A percentile compares a stretch with the other conserved stretches of the same genome.
These are phyloP conservation scores for Dryococelus australis DNA, from an alignment of 2,888 invertebrate genomes.

Conservation along the genomic window DNA sequence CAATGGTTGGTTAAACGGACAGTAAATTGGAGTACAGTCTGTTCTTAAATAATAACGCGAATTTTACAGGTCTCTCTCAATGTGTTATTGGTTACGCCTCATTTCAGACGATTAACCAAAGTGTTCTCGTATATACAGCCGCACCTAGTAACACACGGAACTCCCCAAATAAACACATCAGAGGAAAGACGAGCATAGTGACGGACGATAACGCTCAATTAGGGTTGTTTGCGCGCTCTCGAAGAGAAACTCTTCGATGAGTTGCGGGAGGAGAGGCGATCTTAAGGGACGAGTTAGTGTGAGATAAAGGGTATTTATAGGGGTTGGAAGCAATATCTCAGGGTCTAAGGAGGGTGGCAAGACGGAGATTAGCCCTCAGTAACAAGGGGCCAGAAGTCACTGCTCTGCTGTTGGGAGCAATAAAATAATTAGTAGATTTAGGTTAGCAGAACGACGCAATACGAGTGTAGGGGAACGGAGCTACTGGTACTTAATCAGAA, in stretches of 20 bases:
- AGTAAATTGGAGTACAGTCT: too few relatives aligned
- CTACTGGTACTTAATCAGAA: background rate
- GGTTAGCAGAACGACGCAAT: background rate
- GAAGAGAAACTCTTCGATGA: background rate
- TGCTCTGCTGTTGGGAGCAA: background rate
- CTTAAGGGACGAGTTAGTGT: slow-evolving; percentile 16
- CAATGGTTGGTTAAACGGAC: too few relatives aligned
- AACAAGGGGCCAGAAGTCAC: background rate
- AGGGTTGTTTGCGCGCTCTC: slow-evolving; percentile 1
- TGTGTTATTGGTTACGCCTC: too few relatives aligned
- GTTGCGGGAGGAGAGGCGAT: background rate
- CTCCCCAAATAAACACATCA: background rate
- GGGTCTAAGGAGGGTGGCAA: background rate
- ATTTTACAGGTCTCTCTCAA: too few relatives aligned
- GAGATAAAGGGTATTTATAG: slow-evolving; percentile 16
- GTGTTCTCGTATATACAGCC: too few relatives aligned
- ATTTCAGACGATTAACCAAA: too few relatives aligned
- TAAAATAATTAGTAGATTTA: slow-evolving; percentile 3
- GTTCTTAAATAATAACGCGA: too few relatives aligned
- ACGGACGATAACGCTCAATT: slow-evolving; percentile 7
- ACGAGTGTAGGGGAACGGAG: background rate
- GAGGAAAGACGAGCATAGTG: background rate
- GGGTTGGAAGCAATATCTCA: background rate
- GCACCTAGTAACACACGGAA: background rate
- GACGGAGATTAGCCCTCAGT: background rate